Base-by-base conservation (phyloP, 37 sponge, comb jelly and placozoan genomes). In the Halichondria panicea region DNA sequence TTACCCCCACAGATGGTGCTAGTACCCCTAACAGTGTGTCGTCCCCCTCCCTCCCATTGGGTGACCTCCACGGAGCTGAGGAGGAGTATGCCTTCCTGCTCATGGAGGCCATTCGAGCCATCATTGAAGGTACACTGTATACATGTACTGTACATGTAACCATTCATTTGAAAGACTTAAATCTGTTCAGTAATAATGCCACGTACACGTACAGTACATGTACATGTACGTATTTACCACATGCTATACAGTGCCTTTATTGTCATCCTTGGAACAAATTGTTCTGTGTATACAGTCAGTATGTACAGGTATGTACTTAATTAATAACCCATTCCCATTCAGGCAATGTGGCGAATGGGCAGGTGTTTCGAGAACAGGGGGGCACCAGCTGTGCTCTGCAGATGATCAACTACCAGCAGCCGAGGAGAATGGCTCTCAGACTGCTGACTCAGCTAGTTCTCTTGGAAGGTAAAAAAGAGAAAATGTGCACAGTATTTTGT, bases 51-150 rank as follows among this genome's bases (percentile, higher is more conserved):
- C 74, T 85, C 55, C 72, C 79, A 24, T 35, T 77, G 55, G 50
- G 72, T 41, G 63, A 63, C 33, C 40, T 76, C 13, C 72, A 88
- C 13, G 81, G 77, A 22, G 77, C 35, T 0, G 66, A 71, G 25
- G 92, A 83, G 31, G 89, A 92, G 58, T 92, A 43, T 45, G 43
- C 81, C 52, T 88, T 92, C 68, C 76, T 91, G 12, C 84, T 91
- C 70, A 75, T 89, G 77, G 89, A 93, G 78, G 85, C 83, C 43
- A 72, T 93, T 48, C 66, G 93, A 37, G 89, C 89, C 27, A 68
- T 79, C 44, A 58, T 74, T 27, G 68, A 74, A 68, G 74, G 68
- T 82, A 50, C n/a, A 0, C 7, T 48, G 15, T 48, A n/a, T n/a
- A n/a, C n/a, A n/a, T n/a, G n/a, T n/a, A 48, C 52, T 11, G 52